Percentiles rank a stretch among this genome's conserved stretches.
phyloP scores from a whole-genome alignment of 2,888 invertebrate species.

The Papilio gigon region DNA sequence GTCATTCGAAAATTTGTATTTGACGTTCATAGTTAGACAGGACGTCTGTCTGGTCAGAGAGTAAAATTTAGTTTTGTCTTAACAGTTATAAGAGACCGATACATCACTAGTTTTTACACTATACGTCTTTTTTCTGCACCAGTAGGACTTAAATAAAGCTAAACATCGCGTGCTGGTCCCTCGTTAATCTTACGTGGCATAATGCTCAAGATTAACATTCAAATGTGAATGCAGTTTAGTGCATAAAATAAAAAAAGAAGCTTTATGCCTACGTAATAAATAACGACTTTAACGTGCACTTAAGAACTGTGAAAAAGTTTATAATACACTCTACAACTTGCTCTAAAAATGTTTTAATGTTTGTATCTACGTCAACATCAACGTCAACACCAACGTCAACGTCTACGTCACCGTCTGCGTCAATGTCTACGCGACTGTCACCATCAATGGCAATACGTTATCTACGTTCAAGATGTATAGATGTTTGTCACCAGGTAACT shows the following conservation, averaged over 20 bases:
- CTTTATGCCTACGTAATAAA: constrained; percentile 10
- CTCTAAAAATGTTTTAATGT: too few relatives aligned
- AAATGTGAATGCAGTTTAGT: constrained; percentile 36
- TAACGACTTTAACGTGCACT: neutral
- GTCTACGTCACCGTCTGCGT: too few relatives aligned
- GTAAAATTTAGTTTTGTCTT: neutral
- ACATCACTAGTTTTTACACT: constrained; percentile 11
- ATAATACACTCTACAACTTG: neutral
- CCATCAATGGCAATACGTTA: too few relatives aligned
- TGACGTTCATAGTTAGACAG: too few relatives aligned
- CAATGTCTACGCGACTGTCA: too few relatives aligned
- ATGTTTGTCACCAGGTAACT: too few relatives aligned
- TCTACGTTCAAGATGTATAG: too few relatives aligned
- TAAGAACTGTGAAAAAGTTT: too few relatives aligned
- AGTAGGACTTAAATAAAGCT: constrained; percentile 22
- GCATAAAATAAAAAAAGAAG: constrained; percentile 11
- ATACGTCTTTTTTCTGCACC: constrained; percentile 15
- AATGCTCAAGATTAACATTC: constrained; percentile 39
- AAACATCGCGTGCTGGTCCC: constrained; percentile 27
- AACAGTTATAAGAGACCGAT: neutral
- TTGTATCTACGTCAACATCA: too few relatives aligned
- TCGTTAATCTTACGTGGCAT: constrained; percentile 30
- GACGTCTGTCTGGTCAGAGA: too few relatives aligned
- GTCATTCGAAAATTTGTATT: neutral
- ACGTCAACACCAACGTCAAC: too few relatives aligned